A percentile compares a stretch with the other conserved stretches of the same genome.
phyloP scores from a whole-genome alignment of 2,797 vertebrate species.

The Syndactyla subalaris region DNA sequence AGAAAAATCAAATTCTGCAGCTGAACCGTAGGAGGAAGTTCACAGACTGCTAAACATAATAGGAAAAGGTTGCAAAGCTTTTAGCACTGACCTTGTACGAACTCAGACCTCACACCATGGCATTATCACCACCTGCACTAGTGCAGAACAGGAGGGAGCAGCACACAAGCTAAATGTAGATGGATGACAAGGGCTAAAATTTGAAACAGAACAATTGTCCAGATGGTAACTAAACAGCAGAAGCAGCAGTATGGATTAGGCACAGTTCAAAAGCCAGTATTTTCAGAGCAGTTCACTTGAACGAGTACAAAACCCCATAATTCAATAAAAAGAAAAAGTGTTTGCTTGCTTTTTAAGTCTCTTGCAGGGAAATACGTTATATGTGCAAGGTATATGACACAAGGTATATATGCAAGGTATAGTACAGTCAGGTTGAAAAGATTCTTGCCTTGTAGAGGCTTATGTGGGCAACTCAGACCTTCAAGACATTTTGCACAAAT shows the following conservation, averaged over 20 bases:
- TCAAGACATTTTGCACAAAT: background rate
- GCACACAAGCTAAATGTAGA: background rate
- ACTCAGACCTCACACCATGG: background rate
- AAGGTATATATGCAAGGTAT: background rate
- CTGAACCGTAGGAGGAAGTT: background rate
- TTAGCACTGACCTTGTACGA: background rate
- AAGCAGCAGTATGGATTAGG: background rate
- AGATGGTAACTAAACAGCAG: background rate
- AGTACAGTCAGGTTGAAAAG: background rate
- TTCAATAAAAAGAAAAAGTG: background rate
- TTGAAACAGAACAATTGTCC: background rate
- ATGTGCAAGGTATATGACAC: background rate
- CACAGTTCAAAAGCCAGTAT: background rate
- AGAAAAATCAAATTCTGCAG: conserved; percentile 1
- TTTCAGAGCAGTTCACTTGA: background rate
- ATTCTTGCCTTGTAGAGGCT: background rate
- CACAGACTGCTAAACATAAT: background rate
- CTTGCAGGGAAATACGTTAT: background rate
- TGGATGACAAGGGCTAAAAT: background rate
- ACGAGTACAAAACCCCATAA: background rate
- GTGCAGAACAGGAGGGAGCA: background rate
- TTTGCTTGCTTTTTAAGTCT: background rate
- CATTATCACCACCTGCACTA: background rate
- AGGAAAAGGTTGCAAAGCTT: background rate
- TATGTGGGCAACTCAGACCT: background rate